Percentiles rank a stretch among this genome's conserved stretches.
Conservation (phyloP, 2,888 invertebrate species). For the Aphodius sticticus region DNA sequence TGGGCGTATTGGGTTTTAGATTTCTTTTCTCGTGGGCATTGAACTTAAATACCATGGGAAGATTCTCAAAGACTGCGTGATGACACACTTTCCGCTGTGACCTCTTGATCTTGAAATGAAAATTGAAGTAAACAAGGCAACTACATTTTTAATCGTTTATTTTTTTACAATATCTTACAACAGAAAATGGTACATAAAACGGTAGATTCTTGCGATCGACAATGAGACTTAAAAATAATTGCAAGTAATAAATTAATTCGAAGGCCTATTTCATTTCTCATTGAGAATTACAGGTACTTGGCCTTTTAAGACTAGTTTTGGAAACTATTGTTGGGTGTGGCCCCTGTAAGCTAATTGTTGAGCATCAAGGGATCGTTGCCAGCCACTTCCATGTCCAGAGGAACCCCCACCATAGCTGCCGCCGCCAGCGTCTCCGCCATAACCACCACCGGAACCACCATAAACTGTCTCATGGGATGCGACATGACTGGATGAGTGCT, state of each 20-base stretch:
- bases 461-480: constrained; percentile 73
- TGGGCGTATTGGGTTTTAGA: constrained; percentile 7
- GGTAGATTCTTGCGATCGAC: neutral
- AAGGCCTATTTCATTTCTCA: constrained; percentile 41
- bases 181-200: constrained; percentile 27
- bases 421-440: constrained; percentile 66
- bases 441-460: constrained; percentile 61
- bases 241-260: constrained; percentile 32
- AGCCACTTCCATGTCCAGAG: constrained; percentile 70
- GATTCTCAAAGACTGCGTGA: neutral
- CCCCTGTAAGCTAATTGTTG: constrained; percentile 83
- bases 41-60: constrained; percentile 10
- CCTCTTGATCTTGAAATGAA: constrained; percentile 14
- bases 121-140: constrained; percentile 6
- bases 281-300: constrained; percentile 59
- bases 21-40: constrained; percentile 21
- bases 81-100: constrained; percentile 17
- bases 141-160: neutral
- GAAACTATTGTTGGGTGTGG: constrained; percentile 61
- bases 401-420: constrained; percentile 65
- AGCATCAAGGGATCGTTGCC: constrained; percentile 80
- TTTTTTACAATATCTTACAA: constrained; percentile 16
- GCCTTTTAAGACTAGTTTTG: constrained; percentile 45
- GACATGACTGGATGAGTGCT: constrained; percentile 75
- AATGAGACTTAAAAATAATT: constrained; percentile 15